These are phyloP conservation scores for Tholera decimalis DNA, from an alignment of 2,888 invertebrate species.

Conservation along the genomic window DNA sequence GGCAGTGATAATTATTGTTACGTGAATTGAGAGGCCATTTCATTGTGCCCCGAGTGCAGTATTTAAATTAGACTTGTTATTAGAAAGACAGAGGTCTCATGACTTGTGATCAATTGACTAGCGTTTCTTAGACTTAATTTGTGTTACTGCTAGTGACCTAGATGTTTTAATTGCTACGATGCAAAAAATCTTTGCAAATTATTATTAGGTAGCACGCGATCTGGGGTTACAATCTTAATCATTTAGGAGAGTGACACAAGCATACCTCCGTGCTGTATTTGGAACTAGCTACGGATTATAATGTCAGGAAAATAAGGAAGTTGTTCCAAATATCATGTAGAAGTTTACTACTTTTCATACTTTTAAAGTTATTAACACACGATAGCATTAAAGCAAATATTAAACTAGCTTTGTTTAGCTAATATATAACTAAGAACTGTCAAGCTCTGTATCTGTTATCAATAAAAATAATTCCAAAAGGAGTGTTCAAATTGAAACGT, in stretches of 20 bases:
- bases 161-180: conserved; percentile 32
- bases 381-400: not conserved
- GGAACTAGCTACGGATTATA: not conserved
- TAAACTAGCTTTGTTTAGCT: not conserved
- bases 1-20: conserved; percentile 41
- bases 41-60: conserved; percentile 35
- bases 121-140: conserved; percentile 42
- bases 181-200: conserved; percentile 8
- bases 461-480: not conserved
- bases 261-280: too few relatives aligned
- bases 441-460: too few relatives aligned
- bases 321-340: not conserved
- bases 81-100: conserved; percentile 36
- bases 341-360: too few relatives aligned
- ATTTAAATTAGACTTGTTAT: conserved; percentile 41
- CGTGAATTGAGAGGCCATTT: conserved; percentile 36
- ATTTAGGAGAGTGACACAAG: not conserved
- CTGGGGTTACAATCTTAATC: not conserved
- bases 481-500: not conserved
- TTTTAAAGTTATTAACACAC: too few relatives aligned
- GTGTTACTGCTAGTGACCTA: conserved; percentile 37
- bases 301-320: not conserved
- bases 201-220: conserved; percentile 9
- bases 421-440: too few relatives aligned
- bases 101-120: conserved; percentile 21